Evolutionary conservation across 1,140 invertebrate species (phyloP), one percentile per base, ranked within the genome.

Genomic region (Palaemon carinicauda): DNA sequence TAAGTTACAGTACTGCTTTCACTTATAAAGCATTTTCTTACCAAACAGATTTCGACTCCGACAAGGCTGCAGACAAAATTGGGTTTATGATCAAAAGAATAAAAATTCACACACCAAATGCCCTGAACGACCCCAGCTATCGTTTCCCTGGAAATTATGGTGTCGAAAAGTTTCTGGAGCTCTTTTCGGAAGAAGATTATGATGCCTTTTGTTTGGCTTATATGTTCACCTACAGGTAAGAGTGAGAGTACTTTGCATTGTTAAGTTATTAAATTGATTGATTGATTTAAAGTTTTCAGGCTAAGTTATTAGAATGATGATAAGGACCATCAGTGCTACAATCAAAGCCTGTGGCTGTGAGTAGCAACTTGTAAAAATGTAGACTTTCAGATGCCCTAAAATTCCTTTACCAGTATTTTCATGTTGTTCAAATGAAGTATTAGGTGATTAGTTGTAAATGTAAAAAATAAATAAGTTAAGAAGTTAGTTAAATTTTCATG

Each of bases 161-260:
- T 9, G 97, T 98, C 31, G 97, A 98, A 91, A 97, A 98, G 92
- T 98, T 97, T 92, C 93, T 98, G 65, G 97, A 98, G 92, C 93
- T 97, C 52, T 98, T 98, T 93, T 97, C 96, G 90, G 96, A 99
- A 94, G 96, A 98, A 91, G 97, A 99, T 91, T 99, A 99, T 91
- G 97, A 99, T 91, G 96, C 97, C 19, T 99, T 99, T 92, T 99
- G 98, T 91, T 93, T 99, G 90, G 98, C 98, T 54, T 99, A 99
- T 91, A 98, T 99, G 95, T 99, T 99, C 91, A 99, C 98, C 3
- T 99, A 99, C 92, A 93, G 88, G 88, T 87, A 82, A 9, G 81
- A 24, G 27, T 17, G 27, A 21, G n/a, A 50, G 15, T 33, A 33
- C 41, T 12, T 41, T 12, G 3, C 41, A 41, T 41, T 9, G 41